These are phyloP conservation scores for Synergus japonicus DNA, from an alignment of 2,888 invertebrate species.

Conservation along the genomic window DNA sequence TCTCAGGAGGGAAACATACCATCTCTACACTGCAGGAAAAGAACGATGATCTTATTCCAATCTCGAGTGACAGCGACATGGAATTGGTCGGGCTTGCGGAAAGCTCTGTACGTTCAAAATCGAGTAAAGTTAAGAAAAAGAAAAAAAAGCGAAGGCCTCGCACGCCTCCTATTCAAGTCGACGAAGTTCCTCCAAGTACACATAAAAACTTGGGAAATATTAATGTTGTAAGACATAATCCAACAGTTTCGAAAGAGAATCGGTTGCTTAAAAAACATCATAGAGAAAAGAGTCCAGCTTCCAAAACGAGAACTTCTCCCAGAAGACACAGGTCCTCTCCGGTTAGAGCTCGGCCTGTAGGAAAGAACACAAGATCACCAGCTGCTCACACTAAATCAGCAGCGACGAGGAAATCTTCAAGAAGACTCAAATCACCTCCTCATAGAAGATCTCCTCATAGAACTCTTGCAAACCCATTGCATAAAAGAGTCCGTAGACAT, in stretches of 20 bases:
- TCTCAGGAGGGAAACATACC: constrained; percentile 55
- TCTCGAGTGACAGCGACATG: constrained; percentile 75
- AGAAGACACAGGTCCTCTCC: constrained; percentile 58
- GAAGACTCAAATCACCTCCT: constrained; percentile 52
- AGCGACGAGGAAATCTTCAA: constrained; percentile 49
- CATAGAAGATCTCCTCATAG: constrained; percentile 44
- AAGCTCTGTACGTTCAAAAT: constrained; percentile 55
- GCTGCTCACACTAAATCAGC: constrained; percentile 49
- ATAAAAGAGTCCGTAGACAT: constrained; percentile 47
- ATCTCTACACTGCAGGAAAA: constrained; percentile 69
- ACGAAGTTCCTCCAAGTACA: background rate
- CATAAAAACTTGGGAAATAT: constrained; percentile 20
- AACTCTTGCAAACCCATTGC: constrained; percentile 48
- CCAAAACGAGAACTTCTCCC: constrained; percentile 53
- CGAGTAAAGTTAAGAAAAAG: constrained; percentile 61
- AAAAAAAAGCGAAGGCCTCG: constrained; percentile 65
- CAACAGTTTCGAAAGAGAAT: constrained; percentile 48
- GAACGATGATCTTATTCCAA: constrained; percentile 71
- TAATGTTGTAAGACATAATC: constrained; percentile 40
- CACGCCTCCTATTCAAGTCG: constrained; percentile 6
- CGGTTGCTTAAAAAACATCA: constrained; percentile 52
- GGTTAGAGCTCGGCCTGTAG: constrained; percentile 51
- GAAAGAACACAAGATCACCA: constrained; percentile 61
- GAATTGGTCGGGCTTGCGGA: constrained; percentile 69
- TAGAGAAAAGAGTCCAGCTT: constrained; percentile 49